A percentile compares a stretch with the other conserved stretches of the same genome.
Conservation (phyloP, 2,888 invertebrate species). For the Zelleria hepariella region DNA sequence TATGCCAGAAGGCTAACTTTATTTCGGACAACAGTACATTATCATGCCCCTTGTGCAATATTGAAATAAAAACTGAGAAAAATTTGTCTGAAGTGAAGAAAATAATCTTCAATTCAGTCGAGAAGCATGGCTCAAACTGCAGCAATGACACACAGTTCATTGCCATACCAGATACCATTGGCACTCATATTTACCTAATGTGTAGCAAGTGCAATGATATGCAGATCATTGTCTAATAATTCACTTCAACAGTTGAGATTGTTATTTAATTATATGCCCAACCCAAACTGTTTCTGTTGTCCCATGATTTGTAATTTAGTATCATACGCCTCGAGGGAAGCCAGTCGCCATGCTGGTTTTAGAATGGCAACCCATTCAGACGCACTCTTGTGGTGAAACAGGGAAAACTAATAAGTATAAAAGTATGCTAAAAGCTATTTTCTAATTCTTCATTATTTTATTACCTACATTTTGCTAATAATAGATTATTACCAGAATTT, state of each 20-base stretch:
- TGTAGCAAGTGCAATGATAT: conserved; percentile 53
- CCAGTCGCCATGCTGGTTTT: no score
- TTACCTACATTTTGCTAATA: no score
- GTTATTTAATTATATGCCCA: no score
- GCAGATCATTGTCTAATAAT: conserved; percentile 29
- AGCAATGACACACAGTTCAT: conserved; percentile 38
- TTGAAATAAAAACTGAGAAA: conserved; percentile 32
- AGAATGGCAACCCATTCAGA: no score
- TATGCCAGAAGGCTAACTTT: conserved; percentile 61
- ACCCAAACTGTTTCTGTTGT: no score
- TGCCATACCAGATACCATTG: conserved; percentile 35
- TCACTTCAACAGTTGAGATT: neutral
- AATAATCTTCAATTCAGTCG: conserved; percentile 31
- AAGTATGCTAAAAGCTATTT: no score
- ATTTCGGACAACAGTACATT: conserved; percentile 22
- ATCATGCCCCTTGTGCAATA: conserved; percentile 46
- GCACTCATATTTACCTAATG: conserved; percentile 48
- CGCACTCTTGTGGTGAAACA: no score
- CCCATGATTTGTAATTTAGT: no score
- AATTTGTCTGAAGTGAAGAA: conserved; percentile 36
- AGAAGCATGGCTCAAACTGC: conserved; percentile 40
- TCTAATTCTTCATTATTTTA: no score
- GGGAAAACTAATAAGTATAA: no score
- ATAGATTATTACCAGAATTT: no score
- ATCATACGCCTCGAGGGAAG: no score